phyloP scores from a whole-genome alignment of 1,140 invertebrate genomes.

The Orius insidiosus region DNA sequence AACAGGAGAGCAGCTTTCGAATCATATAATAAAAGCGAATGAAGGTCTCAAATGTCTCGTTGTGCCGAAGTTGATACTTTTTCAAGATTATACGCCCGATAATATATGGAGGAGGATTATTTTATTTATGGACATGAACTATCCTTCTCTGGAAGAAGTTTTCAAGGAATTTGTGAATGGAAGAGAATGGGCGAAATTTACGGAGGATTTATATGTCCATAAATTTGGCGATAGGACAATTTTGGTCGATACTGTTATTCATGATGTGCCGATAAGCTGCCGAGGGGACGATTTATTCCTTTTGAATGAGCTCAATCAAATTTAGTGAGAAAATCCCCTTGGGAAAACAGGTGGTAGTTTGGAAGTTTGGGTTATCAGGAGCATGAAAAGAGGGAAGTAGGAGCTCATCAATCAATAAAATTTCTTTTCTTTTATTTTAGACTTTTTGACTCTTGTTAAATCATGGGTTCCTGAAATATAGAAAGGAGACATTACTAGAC shows the following conservation, averaged over 20 bases:
- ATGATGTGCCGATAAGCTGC: conserved; percentile 1
- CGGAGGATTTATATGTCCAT: conserved; percentile 2
- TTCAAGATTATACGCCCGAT: conserved; percentile 8
- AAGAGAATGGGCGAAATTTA: conserved; percentile 2
- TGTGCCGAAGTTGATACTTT: conserved; percentile 8
- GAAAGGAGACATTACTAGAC: too few relatives aligned
- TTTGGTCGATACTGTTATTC: background rate
- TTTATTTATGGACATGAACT: conserved; percentile 10
- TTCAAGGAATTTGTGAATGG: conserved; percentile 8
- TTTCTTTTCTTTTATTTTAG: too few relatives aligned
- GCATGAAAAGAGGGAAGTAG: too few relatives aligned
- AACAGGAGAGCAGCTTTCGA: conserved; percentile 11
- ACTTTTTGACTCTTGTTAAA: too few relatives aligned
- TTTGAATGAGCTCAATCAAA: background rate
- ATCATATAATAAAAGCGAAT: conserved; percentile 7
- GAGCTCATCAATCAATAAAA: too few relatives aligned
- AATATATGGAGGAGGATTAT: conserved; percentile 14
- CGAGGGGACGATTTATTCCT: background rate
- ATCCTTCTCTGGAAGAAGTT: conserved; percentile 8
- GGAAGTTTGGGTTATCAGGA: too few relatives aligned
- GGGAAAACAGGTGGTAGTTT: too few relatives aligned
- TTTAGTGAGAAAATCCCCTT: too few relatives aligned
- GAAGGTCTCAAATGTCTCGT: conserved; percentile 9
- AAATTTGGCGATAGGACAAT: background rate
- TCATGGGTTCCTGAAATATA: too few relatives aligned